phyloP scores from a whole-genome alignment of 2,888 invertebrate genomes.

The Drosophila anceps region DNA sequence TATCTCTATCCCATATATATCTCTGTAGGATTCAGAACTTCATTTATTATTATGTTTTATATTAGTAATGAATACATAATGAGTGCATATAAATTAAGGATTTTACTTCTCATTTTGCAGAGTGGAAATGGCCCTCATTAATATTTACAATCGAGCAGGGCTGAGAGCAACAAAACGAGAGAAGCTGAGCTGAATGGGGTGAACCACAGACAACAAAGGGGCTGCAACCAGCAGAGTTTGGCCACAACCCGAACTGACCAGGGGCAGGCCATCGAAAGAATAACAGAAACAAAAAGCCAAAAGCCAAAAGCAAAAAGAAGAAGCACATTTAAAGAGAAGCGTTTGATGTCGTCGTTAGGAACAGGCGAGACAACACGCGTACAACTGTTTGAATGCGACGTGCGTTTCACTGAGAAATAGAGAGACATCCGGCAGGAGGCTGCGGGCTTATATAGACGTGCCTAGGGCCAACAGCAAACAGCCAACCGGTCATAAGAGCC shows the following conservation, averaged over 20 bases:
- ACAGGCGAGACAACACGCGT: neutral
- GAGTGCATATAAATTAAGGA: conserved; percentile 9
- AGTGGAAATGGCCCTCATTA: conserved; percentile 29
- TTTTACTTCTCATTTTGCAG: conserved; percentile 13
- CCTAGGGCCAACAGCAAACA: conserved; percentile 16
- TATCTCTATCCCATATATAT: neutral
- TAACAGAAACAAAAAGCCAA: conserved; percentile 18
- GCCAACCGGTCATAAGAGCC: conserved; percentile 15
- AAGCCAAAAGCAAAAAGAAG: neutral
- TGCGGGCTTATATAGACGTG: conserved; percentile 22
- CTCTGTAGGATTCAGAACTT: neutral
- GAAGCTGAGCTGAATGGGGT: neutral
- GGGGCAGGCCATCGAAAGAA: conserved; percentile 34
- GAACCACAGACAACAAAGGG: conserved; percentile 21
- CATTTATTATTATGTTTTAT: neutral
- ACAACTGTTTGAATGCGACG: conserved; percentile 27
- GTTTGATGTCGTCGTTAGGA: conserved; percentile 45
- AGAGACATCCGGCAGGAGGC: neutral
- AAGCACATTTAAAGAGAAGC: conserved; percentile 30
- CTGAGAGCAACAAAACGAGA: neutral
- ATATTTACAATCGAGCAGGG: conserved; percentile 35
- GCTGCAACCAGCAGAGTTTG: neutral
- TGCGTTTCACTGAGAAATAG: conserved; percentile 20
- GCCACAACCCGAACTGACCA: neutral
- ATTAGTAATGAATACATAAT: neutral